Conservation (phyloP, 1,140 invertebrate genomes). For the Lordiphosa clarofinis region DNA sequence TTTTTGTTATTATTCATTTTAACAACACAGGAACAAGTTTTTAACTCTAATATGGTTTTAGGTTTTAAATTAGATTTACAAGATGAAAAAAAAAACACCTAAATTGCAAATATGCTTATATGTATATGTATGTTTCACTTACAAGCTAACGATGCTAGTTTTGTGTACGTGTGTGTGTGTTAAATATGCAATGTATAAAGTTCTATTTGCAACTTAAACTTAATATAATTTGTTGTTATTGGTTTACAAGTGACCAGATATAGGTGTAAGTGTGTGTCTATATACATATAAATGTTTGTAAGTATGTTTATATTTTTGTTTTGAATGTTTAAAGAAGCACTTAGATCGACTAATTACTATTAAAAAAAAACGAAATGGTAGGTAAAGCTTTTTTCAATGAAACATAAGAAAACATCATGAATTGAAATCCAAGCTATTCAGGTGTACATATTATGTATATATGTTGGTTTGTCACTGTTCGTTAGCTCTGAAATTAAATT, state of each 20-base stretch:
- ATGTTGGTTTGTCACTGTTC: neutral
- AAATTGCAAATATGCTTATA: conserved; percentile 1
- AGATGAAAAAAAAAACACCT: conserved; percentile 19
- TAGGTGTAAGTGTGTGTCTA: conserved; percentile 37
- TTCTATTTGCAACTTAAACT: conserved; percentile 24
- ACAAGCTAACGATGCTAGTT: neutral
- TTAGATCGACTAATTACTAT: conserved; percentile 9
- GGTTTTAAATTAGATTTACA: conserved; percentile 2
- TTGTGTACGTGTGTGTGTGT: conserved; percentile 8
- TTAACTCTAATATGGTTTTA: conserved; percentile 32
- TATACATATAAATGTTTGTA: neutral
- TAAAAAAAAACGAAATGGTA: conserved; percentile 10
- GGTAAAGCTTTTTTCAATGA: conserved; percentile 12
- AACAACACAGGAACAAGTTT: conserved; percentile 77
- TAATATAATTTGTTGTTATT: conserved; percentile 58
- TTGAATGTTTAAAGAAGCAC: conserved; percentile 39
- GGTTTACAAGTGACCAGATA: conserved; percentile 73
- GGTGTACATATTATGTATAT: neutral
- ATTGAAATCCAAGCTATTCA: neutral
- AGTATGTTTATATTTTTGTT: conserved; percentile 17
- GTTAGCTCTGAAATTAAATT: neutral
- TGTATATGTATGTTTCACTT: neutral
- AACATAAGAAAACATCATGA: neutral
- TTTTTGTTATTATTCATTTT: conserved; percentile 41
- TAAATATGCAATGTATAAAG: conserved; percentile 47